Percentiles rank a stretch among this genome's conserved stretches.
These are phyloP conservation scores for Thunnus maccoyii DNA, from an alignment of 2,113 vertebrate genomes.

Conservation along the genomic window DNA sequence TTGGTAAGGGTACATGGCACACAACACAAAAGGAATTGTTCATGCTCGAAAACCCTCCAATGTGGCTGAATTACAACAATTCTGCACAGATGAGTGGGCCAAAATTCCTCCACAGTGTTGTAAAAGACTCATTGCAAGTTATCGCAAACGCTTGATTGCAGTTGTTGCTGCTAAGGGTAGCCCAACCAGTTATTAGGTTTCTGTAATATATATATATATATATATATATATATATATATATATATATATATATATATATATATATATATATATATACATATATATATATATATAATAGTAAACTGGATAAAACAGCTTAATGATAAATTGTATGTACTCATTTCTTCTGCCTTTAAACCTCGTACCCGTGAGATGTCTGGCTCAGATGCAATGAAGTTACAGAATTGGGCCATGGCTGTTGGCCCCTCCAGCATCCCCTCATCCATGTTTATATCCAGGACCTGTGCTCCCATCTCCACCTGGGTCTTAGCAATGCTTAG, in stretches of 20 bases:
- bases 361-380: constrained; percentile 94
- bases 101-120: too few relatives aligned
- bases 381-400: constrained; percentile 93
- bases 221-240: not conserved
- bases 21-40: too few relatives aligned
- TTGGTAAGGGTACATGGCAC: too few relatives aligned
- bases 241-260: too few relatives aligned
- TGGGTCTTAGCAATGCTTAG: constrained; percentile 92
- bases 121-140: too few relatives aligned
- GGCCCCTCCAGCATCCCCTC: constrained; percentile 97
- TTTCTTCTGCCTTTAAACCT: not conserved
- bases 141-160: too few relatives aligned
- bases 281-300: not conserved
- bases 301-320: not conserved
- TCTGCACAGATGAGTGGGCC: too few relatives aligned
- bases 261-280: not conserved
- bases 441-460: constrained; percentile 98
- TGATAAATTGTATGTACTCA: not conserved
- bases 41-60: too few relatives aligned
- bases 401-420: constrained; percentile 93
- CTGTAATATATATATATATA: too few relatives aligned
- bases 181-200: too few relatives aligned
- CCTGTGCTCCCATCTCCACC: constrained; percentile 97
- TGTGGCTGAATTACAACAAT: too few relatives aligned
- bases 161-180: too few relatives aligned